Evolutionary conservation across 2,797 vertebrate genomes (phyloP).

Genomic region (Anomalospiza imberbis): DNA sequence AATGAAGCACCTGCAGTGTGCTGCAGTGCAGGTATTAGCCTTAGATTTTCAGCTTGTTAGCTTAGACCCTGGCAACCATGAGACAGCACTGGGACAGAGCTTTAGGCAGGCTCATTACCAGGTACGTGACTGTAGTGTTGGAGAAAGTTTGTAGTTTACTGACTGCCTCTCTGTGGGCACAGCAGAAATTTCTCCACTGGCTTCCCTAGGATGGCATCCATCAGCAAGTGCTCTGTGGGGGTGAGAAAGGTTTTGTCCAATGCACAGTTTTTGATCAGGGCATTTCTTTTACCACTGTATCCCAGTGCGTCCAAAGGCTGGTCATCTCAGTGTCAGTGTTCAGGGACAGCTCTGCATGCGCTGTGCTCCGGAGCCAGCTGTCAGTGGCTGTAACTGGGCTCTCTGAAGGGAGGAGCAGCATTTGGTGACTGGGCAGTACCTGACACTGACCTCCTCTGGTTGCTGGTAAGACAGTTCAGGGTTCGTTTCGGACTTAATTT

Average conservation of each 20-base stretch:
- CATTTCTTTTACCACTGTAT: not conserved
- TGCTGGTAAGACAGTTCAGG: not conserved
- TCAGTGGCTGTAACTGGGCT: too few relatives aligned
- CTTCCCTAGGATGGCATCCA: not conserved
- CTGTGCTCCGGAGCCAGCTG: not conserved
- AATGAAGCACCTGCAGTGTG: not conserved
- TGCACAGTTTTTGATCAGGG: not conserved
- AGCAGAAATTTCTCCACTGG: not conserved
- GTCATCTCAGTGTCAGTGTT: not conserved
- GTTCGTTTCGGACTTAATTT: not conserved
- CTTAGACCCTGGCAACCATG: not conserved
- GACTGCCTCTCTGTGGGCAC: not conserved
- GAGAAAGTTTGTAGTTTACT: not conserved
- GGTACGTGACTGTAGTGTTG: not conserved
- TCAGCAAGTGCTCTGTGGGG: not conserved
- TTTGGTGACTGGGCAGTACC: not conserved
- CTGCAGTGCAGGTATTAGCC: not conserved
- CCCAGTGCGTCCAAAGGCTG: not conserved
- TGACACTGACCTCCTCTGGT: not conserved
- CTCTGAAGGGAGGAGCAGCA: not conserved
- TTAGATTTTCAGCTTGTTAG: not conserved
- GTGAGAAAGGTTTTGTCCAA: not conserved
- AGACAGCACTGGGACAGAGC: accelerated
- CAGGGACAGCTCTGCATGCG: accelerated
- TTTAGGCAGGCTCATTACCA: not conserved